Conservation (phyloP, 2,888 invertebrate genomes). For the Chloromyia formosa region DNA sequence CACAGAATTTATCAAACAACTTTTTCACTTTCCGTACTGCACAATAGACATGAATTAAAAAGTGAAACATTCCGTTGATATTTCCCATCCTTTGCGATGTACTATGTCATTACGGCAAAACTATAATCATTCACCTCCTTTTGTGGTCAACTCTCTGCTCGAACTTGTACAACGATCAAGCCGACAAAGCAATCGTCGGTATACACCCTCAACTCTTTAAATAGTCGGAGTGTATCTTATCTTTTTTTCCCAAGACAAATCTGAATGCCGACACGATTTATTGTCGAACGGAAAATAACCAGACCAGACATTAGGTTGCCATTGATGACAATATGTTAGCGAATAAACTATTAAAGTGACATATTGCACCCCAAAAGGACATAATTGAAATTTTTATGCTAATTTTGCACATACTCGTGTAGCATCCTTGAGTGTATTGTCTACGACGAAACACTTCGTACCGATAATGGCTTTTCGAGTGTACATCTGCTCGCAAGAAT, state of each 20-base stretch:
- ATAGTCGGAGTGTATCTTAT: background rate
- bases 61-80: too few species aligned
- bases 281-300: background rate
- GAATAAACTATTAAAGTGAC: constrained; percentile 15
- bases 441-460: background rate
- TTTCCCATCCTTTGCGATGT: too few species aligned
- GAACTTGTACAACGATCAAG: background rate
- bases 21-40: too few species aligned
- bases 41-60: too few species aligned
- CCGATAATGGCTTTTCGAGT: background rate
- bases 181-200: background rate
- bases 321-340: background rate
- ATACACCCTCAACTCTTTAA: constrained; percentile 20
- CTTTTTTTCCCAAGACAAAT: background rate
- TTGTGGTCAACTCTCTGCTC: too few species aligned
- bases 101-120: too few species aligned
- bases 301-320: background rate
- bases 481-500: background rate
- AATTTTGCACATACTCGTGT: background rate
- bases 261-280: background rate
- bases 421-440: constrained; percentile 11
- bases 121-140: too few species aligned
- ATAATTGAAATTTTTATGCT: constrained; percentile 27
- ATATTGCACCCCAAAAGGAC: constrained; percentile 16
- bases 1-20: too few species aligned